These are phyloP conservation scores for Archivesica marissinica DNA, from an alignment of 1,140 invertebrate species.

Conservation along the genomic window DNA sequence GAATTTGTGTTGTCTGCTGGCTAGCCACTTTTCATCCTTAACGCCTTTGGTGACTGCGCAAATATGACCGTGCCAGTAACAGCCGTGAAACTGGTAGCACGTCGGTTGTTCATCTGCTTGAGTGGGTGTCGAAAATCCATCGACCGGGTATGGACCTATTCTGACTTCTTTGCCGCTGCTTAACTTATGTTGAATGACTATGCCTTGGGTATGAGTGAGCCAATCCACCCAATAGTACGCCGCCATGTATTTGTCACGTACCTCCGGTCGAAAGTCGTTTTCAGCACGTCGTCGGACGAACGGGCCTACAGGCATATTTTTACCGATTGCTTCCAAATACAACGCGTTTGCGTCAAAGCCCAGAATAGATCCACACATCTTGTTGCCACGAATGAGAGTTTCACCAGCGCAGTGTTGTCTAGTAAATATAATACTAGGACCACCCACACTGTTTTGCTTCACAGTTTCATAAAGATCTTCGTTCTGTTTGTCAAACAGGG, in stretches of 20 bases:
- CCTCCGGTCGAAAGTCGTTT: constrained; percentile 32
- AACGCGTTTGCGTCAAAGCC: constrained; percentile 61
- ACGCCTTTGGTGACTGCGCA: constrained; percentile 11
- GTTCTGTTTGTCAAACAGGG: constrained; percentile 45
- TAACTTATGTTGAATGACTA: constrained; percentile 25
- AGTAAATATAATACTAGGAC: constrained; percentile 9
- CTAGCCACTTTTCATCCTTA: background rate
- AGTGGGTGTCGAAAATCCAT: constrained; percentile 32
- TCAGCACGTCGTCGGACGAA: constrained; percentile 32
- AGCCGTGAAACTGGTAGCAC: constrained; percentile 61
- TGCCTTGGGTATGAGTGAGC: too few species aligned
- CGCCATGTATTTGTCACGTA: constrained; percentile 1
- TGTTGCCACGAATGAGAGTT: constrained; percentile 15
- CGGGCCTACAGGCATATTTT: constrained; percentile 57
- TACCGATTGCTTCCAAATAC: constrained; percentile 54
- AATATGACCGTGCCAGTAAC: constrained; percentile 63
- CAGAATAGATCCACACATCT: constrained; percentile 22
- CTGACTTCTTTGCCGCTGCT: background rate
- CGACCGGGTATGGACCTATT: constrained; percentile 6
- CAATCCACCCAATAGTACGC: constrained; percentile 34
- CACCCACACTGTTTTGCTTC: constrained; percentile 46
- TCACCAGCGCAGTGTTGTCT: background rate
- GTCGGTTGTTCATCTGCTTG: background rate
- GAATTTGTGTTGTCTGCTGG: background rate
- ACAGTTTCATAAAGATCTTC: constrained; percentile 55